A percentile compares a stretch with the other conserved stretches of the same genome.
These are phyloP conservation scores for Drosophila cracens DNA, from an alignment of 2,888 invertebrate genomes.

Conservation along the genomic window DNA sequence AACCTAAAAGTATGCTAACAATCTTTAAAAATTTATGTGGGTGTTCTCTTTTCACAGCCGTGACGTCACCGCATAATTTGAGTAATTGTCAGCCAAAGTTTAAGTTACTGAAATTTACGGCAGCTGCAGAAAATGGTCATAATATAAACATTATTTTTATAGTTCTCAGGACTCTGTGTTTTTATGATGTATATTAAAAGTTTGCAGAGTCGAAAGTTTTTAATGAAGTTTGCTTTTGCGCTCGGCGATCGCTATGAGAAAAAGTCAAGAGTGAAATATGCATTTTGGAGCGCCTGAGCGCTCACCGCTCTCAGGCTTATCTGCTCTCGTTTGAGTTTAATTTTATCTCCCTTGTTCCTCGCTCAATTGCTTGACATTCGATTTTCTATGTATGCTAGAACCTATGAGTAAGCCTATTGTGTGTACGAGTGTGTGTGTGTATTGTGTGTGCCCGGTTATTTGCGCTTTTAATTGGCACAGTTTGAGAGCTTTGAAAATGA, in stretches of 20 bases:
- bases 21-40: constrained; percentile 3
- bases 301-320: constrained; percentile 25
- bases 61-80: constrained; percentile 39
- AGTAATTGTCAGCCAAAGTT: constrained; percentile 41
- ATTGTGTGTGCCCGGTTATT: constrained; percentile 39
- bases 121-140: constrained; percentile 30
- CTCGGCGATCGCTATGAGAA: constrained; percentile 32
- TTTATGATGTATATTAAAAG: constrained; percentile 52
- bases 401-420: not conserved
- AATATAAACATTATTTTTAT: constrained; percentile 55
- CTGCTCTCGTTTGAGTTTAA: constrained; percentile 20
- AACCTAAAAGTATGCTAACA: constrained; percentile 64
- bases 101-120: constrained; percentile 44
- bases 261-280: not conserved
- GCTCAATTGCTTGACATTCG: constrained; percentile 50
- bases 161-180: constrained; percentile 2
- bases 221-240: constrained; percentile 36
- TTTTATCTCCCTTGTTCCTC: constrained; percentile 32
- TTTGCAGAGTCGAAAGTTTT: constrained; percentile 49
- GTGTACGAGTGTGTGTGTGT: constrained; percentile 3
- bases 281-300: not conserved
- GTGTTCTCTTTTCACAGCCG: constrained; percentile 10
- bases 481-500: constrained; percentile 49
- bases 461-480: constrained; percentile 66
- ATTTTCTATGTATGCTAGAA: constrained; percentile 27